phyloP scores from a whole-genome alignment of 2,113 vertebrate species.

The Piprites chloris region DNA sequence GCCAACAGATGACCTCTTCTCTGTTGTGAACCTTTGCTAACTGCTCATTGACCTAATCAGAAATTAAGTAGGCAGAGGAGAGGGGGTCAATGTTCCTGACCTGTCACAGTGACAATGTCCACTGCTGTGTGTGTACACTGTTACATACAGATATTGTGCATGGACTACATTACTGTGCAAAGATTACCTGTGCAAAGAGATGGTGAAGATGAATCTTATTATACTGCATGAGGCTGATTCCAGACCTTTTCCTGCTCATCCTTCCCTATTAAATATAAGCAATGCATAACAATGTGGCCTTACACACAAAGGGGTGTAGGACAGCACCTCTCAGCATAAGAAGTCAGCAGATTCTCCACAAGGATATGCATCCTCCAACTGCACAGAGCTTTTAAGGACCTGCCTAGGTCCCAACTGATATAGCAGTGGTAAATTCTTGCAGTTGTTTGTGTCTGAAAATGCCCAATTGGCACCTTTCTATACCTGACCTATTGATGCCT shows the following conservation, averaged over 20 bases:
- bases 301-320: background rate
- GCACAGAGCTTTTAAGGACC: background rate
- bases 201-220: background rate
- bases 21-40: background rate
- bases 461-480: background rate
- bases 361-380: background rate
- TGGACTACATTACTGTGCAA: background rate
- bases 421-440: background rate
- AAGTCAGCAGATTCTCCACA: background rate
- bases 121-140: background rate
- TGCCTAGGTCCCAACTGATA: background rate
- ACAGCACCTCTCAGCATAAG: background rate
- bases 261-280: background rate
- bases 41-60: background rate
- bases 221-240: background rate
- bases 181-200: background rate
- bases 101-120: background rate
- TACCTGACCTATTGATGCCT: background rate
- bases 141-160: background rate
- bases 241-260: background rate
- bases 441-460: constrained; percentile 8
- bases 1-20: background rate
- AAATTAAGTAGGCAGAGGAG: background rate
- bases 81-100: background rate
- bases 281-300: background rate